Evolutionary conservation across 2,888 invertebrate genomes (phyloP), one percentile per base, ranked within the genome.

Genomic region (Aspidiotus rigidus): DNA sequence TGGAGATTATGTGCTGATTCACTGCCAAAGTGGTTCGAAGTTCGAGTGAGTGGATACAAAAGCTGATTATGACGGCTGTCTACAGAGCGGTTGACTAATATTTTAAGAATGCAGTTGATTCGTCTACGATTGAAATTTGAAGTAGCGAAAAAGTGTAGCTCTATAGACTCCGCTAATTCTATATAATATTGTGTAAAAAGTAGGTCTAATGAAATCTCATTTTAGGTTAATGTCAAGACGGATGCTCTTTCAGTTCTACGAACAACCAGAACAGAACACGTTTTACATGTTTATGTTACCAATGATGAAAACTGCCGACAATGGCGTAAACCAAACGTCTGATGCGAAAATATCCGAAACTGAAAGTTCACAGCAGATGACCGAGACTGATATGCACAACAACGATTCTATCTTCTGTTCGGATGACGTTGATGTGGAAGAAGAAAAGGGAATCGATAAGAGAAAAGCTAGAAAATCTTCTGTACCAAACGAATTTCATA

Each of bases 1-100:
- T 39, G 83, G 83, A 11, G 82, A 83, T 73, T 76, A 83, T 49
- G 80, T 80, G 54, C 77, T 80, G 61, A 77, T 80, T 60, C 81
- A 81, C 75, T 77, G 78, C 53, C 79, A 81, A 70, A 28, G 28
- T 28, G 82, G 82, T 69, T 49, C 57, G 7, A 80, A 81, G 76
- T 81, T 80, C 76, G 79, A 79, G 82, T 83, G 54, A 8, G 55
- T 28, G 41, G 28, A 57, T 53, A 28, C 16, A 62, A 42, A 49
- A 62, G 11, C 2, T 28, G 39, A n/a, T n/a, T 28, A 62, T 3
- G 49, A 42, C n/a, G n/a, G n/a, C n/a, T n/a, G n/a, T n/a, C n/a
- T n/a, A n/a, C n/a, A n/a, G n/a, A n/a, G n/a, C n/a, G n/a, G n/a
- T n/a, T n/a, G n/a, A n/a, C n/a, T n/a, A n/a, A n/a, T n/a, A n/a